Evolutionary conservation across 2,113 vertebrate genomes (phyloP).

Genomic region (Equus przewalskii): DNA sequence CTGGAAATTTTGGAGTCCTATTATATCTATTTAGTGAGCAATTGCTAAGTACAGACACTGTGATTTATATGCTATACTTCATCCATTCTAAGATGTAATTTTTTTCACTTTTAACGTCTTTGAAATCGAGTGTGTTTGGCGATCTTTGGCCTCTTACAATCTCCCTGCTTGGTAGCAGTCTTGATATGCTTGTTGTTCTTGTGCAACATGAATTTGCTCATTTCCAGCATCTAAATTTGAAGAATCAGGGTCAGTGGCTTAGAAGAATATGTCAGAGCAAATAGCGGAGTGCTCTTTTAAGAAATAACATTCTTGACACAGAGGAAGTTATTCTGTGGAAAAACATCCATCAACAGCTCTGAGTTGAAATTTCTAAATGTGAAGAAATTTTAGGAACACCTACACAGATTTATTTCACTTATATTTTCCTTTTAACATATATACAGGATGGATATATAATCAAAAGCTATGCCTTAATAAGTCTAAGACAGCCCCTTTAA

Average conservation of each 20-base stretch:
- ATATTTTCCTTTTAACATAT: neutral
- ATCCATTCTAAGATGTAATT: neutral
- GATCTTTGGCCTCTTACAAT: neutral
- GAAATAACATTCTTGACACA: neutral
- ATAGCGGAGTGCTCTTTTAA: neutral
- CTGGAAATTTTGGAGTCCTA: neutral
- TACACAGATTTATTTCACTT: neutral
- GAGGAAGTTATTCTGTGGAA: neutral
- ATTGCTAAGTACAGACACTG: neutral
- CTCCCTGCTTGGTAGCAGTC: neutral
- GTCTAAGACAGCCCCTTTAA: neutral
- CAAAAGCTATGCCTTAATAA: neutral
- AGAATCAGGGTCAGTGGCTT: neutral
- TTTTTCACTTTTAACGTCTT: slow-evolving; percentile 1
- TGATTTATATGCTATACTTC: neutral
- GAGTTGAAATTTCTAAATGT: slow-evolving; percentile 31
- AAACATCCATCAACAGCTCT: neutral
- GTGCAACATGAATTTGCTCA: neutral
- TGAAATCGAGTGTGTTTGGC: neutral
- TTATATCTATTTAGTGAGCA: neutral
- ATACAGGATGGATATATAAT: neutral
- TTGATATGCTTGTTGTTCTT: neutral
- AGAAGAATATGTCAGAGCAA: neutral
- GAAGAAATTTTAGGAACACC: neutral
- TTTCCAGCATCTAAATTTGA: neutral